These are phyloP conservation scores for Meda fulgida DNA, from an alignment of 2,797 vertebrate species.

Conservation along the genomic window DNA sequence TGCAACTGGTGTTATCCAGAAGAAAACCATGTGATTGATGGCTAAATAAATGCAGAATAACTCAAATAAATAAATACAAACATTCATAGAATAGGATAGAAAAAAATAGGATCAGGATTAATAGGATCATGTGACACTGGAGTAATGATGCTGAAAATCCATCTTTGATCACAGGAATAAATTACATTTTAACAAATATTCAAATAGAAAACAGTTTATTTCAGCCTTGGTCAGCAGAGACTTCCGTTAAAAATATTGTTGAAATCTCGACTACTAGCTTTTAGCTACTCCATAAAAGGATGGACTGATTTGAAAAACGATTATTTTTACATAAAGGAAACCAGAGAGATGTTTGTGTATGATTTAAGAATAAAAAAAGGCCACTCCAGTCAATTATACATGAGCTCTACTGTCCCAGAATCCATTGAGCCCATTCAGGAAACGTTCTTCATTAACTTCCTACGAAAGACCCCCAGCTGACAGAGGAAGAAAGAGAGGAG, in stretches of 20 bases:
- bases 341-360: background rate
- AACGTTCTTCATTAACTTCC: constrained; percentile 76
- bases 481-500: constrained; percentile 63
- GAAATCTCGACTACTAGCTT: background rate
- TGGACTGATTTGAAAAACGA: background rate
- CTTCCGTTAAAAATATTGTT: background rate
- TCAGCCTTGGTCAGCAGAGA: background rate
- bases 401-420: constrained; percentile 65
- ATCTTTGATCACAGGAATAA: background rate
- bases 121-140: background rate
- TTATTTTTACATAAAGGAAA: background rate
- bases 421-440: constrained; percentile 74
- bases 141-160: background rate
- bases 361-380: constrained; percentile 66
- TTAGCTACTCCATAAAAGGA: background rate
- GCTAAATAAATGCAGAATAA: too few relatives aligned
- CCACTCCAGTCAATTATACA: constrained; percentile 76
- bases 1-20: too few relatives aligned
- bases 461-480: constrained; percentile 78
- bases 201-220: background rate
- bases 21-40: too few relatives aligned
- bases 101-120: too few relatives aligned
- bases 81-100: too few relatives aligned
- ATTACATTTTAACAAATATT: background rate
- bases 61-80: too few relatives aligned